Evolutionary conservation across 2,797 vertebrate genomes (phyloP).

Genomic region (Lutjanus campechanus): DNA sequence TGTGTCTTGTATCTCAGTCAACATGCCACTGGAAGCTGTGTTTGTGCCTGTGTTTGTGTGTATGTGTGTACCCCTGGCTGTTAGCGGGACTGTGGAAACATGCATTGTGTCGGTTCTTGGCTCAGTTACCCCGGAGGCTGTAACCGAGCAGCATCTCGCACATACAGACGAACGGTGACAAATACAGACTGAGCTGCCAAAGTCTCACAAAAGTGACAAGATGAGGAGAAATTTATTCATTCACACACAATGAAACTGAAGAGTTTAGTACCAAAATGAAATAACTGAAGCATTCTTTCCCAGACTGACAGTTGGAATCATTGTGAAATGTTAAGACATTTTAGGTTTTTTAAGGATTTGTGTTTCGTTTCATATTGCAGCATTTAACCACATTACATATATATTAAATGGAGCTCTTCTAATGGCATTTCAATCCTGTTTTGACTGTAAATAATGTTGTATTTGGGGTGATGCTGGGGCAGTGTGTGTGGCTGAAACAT

Average conservation of each 20-base stretch:
- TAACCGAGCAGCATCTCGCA: neutral
- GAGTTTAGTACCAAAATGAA: neutral
- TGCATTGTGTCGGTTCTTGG: slow-evolving; percentile 6
- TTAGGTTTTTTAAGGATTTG: neutral
- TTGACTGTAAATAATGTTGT: neutral
- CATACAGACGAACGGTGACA: neutral
- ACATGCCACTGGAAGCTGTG: no score
- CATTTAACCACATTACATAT: neutral
- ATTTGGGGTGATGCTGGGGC: neutral
- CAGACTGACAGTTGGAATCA: neutral
- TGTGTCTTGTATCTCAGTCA: neutral
- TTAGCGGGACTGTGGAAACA: slow-evolving; percentile 4
- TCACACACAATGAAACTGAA: neutral
- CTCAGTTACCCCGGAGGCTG: slow-evolving; percentile 15
- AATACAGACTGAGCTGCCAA: neutral
- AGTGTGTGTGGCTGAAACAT: neutral
- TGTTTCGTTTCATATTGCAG: neutral
- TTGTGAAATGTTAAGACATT: neutral
- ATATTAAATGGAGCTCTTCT: neutral
- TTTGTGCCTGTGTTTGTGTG: neutral
- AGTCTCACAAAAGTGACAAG: no score
- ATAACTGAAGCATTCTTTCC: neutral
- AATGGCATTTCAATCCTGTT: neutral
- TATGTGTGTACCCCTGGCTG: neutral
- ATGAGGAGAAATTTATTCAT: neutral